Evolutionary conservation across 2,113 vertebrate species (phyloP).

Genomic region (Macrotis lagotis): DNA sequence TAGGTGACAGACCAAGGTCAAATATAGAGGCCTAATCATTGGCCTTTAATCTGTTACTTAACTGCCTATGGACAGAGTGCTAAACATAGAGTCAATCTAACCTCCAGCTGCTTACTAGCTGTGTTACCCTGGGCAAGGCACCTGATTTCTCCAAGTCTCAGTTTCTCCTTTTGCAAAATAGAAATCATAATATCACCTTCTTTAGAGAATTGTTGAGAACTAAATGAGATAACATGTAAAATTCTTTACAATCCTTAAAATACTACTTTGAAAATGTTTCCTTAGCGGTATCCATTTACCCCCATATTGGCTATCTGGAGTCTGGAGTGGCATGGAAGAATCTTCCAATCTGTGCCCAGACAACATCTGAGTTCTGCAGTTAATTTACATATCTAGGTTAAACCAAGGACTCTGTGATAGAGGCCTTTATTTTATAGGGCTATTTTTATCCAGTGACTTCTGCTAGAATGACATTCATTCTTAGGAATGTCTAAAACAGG

Average conservation of each 20-base stretch:
- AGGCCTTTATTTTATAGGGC: neutral
- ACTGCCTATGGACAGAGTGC: neutral
- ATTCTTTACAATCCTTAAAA: neutral
- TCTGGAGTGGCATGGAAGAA: constrained; percentile 9
- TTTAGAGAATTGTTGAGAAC: neutral
- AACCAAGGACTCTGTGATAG: constrained; percentile 11
- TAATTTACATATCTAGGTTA: neutral
- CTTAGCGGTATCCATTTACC: neutral
- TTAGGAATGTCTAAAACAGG: constrained; percentile 1
- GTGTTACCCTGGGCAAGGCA: neutral
- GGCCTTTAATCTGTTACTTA: neutral
- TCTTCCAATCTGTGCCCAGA: constrained; percentile 13
- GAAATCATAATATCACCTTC: neutral
- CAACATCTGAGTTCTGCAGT: constrained; percentile 8
- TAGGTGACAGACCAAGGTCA: neutral
- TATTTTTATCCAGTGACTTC: neutral
- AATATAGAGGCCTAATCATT: neutral
- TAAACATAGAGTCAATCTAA: neutral
- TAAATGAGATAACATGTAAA: neutral
- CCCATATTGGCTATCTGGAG: constrained; percentile 1
- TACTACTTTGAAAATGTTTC: neutral
- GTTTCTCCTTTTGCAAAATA: neutral
- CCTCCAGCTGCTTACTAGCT: neutral
- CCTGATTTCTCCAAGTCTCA: constrained; percentile 1
- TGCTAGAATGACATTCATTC: neutral